Evolutionary conservation across 1,140 invertebrate genomes (phyloP), one percentile per base, ranked within the genome.

Genomic region (Drosophila sproati): DNA sequence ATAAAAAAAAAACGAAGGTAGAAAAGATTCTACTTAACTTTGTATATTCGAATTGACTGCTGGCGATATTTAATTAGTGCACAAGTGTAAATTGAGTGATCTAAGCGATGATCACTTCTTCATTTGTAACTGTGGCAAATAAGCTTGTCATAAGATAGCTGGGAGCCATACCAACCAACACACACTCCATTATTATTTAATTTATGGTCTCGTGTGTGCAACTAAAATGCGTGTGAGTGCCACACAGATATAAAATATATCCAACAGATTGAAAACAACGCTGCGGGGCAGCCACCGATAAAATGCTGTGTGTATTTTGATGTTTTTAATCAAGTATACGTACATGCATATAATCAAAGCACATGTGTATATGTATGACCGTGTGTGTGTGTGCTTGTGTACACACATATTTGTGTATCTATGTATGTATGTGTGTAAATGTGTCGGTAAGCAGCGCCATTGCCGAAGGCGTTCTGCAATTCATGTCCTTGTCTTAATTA

Each of bases 1-100:
- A 20, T 20, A 20, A 20, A 20, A n/a, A 5, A 10, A 39, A 47
- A 4, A 39, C 63, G 37, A 48, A 72, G 39, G 1, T 20, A 20
- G 20, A 20, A 20, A 56, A 61, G 50, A 67, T 50, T 59, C 12
- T 63, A 34, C 67, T 71, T 73, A 51, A 73, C 54, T 77, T 80
- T 68, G 71, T 60, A 57, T 72, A 57, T 73, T 52, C 80, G 47
- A 79, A 63, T 37, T 39, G 34, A 28, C 31, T 50, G 39, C 51
- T 66, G 73, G 62, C 63, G 64, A 89, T 81, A 89, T 89, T 68
- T 70, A 81, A 89, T 89, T 89, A 89, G 85, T 81, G 61, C 61
- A 39, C 20, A 66, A 50, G 78, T 89, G 85, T 66, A 80, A 89
- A 89, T 89, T 89, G 73, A 64, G 6, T 10, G 43, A 54, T 43